Evolutionary conservation across 2,797 vertebrate genomes (phyloP), one percentile per base, ranked within the genome.

Genomic region (Phataginus tetradactyla): DNA sequence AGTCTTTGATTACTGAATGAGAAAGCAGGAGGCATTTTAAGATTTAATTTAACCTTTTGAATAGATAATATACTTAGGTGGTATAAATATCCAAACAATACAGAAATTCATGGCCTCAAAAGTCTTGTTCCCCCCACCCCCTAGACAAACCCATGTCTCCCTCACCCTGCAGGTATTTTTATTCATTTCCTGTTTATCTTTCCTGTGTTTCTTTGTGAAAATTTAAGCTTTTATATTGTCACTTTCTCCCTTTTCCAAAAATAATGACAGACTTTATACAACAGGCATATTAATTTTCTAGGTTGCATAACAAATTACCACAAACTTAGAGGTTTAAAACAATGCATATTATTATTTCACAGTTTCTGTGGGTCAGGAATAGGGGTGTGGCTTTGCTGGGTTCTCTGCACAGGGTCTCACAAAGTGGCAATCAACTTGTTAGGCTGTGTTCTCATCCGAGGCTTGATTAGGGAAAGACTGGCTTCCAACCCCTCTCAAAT

Each of bases 401-500:
- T 23, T 57, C 34, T 64, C 29, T 10, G 4, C 25, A 5, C 4
- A 49, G 64, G 49, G 15, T 39, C 69, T 27, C 51, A 61, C 64
- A 37, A 21, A 63, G 61, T 32, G 71, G 23, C 64, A 51, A 14
- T 11, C 23, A 18, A 13, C 37, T 4, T 1, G 2, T 20, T 14
- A 7, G 78, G 39, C 49, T 23, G 8, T 4, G 1, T 39, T 21
- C 9, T 55, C 20, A 13, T 55, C 63, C 34, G 63, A 66, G 49
- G 49, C 74, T 55, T 0, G 0, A 6, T 0, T 14, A 39, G 39
- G 32, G 27, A 27, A 53, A 11, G 11, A 27, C 14, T 32, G 53
- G 34, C 34, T 64, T 75, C 57, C 53, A 29, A 5, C 34, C 29
- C 59, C 32, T n/a, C 25, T 8, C 13, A 23, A 55, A 7, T 10